Evolutionary conservation across 2,888 invertebrate species (phyloP).

Genomic region (Morinoia aosen): DNA sequence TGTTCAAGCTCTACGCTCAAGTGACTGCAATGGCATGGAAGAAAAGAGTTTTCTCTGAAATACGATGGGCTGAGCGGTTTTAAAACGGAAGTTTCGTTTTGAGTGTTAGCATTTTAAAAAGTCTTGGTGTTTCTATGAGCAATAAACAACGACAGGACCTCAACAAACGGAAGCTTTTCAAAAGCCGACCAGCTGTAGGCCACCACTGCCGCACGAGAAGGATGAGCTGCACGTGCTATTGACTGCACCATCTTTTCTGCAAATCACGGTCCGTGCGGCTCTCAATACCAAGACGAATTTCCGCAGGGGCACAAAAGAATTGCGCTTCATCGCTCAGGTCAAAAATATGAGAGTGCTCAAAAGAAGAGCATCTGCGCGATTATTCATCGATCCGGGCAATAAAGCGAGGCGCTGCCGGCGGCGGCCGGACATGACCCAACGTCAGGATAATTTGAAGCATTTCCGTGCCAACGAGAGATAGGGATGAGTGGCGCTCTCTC

Average conservation of each 20-base stretch:
- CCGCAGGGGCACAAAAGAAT: neutral
- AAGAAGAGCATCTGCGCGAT: conserved; percentile 35
- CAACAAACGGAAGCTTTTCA: neutral
- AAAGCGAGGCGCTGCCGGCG: neutral
- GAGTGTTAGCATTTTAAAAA: neutral
- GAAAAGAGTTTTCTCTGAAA: neutral
- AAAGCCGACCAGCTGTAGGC: neutral
- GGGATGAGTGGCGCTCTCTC: neutral
- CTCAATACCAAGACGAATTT: conserved; percentile 35
- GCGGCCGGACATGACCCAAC: neutral
- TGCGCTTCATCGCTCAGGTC: neutral
- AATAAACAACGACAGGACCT: neutral
- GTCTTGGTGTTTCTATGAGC: neutral
- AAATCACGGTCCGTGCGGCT: conserved; percentile 9
- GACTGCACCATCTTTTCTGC: conserved; percentile 17
- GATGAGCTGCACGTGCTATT: conserved; percentile 12
- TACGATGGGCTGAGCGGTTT: neutral
- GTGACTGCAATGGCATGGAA: neutral
- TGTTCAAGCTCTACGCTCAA: neutral
- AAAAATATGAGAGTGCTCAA: conserved; percentile 36
- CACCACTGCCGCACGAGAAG: neutral
- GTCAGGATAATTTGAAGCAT: conserved; percentile 3
- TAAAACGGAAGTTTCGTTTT: neutral
- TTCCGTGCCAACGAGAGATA: neutral
- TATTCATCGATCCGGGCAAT: conserved; percentile 14